Conservation (phyloP, 30 jellyfish, hydroid and myxozoan species). For the Aurelia aurita complex sp. Pacific region DNA sequence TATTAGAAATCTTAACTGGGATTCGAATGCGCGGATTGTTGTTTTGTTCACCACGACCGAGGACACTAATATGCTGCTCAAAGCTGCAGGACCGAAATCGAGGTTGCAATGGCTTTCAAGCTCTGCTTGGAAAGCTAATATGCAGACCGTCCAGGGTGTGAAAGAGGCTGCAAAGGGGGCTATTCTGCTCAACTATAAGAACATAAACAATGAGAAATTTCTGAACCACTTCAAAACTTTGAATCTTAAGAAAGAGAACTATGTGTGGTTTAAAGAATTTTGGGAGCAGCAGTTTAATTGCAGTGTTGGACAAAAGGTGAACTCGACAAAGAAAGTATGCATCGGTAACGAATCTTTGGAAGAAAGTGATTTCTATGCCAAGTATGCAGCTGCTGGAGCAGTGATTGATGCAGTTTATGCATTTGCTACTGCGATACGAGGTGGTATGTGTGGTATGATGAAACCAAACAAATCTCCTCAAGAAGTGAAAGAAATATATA, state of each 20-base stretch:
- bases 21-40: conserved; percentile 37
- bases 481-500: background rate
- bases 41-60: conserved; percentile 43
- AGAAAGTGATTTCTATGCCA: conserved; percentile 22
- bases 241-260: conserved; percentile 10
- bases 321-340: background rate
- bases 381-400: conserved; percentile 43
- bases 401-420: conserved; percentile 56
- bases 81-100: conserved; percentile 25
- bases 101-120: conserved; percentile 35
- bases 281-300: conserved; percentile 63
- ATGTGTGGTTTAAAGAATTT: conserved; percentile 51
- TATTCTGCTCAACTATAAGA: conserved; percentile 21
- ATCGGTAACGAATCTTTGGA: conserved; percentile 32
- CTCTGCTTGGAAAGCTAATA: conserved; percentile 39
- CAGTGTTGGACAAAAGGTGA: background rate
- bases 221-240: conserved; percentile 25
- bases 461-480: background rate
- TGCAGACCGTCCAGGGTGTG: conserved; percentile 20
- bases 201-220: conserved; percentile 7
- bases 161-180: conserved; percentile 74
- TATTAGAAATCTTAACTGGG: conserved; percentile 9
- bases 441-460: background rate
- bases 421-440: conserved; percentile 10
- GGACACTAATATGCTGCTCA: conserved; percentile 53